These are phyloP conservation scores for Mastomys coucha DNA, from an alignment of 2,113 vertebrate species.

Conservation along the genomic window DNA sequence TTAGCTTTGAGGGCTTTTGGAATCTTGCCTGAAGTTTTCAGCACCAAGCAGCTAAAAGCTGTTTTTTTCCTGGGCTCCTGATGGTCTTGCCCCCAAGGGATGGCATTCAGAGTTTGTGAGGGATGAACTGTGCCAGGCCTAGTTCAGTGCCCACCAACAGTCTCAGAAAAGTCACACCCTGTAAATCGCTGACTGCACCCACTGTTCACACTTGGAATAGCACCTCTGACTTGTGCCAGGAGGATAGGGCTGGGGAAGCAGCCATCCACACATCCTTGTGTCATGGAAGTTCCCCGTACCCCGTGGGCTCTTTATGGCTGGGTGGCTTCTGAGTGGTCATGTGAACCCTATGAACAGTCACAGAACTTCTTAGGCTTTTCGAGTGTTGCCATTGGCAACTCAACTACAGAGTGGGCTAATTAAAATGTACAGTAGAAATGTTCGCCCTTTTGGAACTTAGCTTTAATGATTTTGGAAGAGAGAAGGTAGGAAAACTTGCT, in stretches of 20 bases:
- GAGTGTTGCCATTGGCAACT: conserved; percentile 11
- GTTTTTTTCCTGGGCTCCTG: conserved; percentile 58
- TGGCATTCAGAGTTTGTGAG: conserved; percentile 59
- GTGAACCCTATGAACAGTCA: not conserved
- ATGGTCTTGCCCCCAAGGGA: conserved; percentile 67
- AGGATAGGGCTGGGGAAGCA: not conserved
- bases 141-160: conserved; percentile 25
- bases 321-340: not conserved
- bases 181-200: not conserved
- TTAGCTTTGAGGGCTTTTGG: conserved; percentile 77
- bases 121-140: conserved; percentile 55
- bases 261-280: not conserved
- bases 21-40: conserved; percentile 77
- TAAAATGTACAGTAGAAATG: conserved; percentile 13
- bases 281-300: not conserved
- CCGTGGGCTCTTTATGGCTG: not conserved
- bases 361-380: not conserved
- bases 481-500: not conserved
- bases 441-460: not conserved
- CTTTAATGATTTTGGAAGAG: conserved; percentile 47
- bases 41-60: conserved; percentile 73
- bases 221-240: conserved; percentile 21
- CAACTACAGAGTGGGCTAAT: not conserved
- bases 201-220: conserved; percentile 21
- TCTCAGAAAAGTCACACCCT: not conserved